Evolutionary conservation across 2,113 vertebrate species (phyloP).

Genomic region (Sorex fumeus): DNA sequence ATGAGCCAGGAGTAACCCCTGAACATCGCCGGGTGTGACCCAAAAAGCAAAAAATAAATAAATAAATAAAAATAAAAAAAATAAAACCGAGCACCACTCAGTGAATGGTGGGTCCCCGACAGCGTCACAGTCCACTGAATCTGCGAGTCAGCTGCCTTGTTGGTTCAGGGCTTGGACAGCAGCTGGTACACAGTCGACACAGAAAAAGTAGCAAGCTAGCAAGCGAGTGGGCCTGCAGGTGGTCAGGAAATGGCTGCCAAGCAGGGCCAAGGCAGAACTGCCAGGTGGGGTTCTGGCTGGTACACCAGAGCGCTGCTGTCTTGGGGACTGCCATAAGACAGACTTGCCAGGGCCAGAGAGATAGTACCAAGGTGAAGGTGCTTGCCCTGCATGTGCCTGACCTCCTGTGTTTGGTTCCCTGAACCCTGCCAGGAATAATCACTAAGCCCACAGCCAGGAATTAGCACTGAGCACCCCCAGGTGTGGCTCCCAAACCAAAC

Average conservation of each 20-base stretch:
- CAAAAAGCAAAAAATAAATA: too few relatives aligned
- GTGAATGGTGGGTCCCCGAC: background rate
- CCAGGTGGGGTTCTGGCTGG: background rate
- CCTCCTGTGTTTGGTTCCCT: background rate
- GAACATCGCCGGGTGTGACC: too few relatives aligned
- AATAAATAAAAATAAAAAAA: too few relatives aligned
- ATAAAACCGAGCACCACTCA: conserved; percentile 20
- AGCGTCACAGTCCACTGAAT: background rate
- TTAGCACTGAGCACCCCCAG: too few relatives aligned
- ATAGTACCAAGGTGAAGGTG: too few relatives aligned
- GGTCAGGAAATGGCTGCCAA: background rate
- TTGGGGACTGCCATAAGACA: background rate
- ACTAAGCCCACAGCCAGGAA: too few relatives aligned
- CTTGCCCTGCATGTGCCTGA: too few relatives aligned
- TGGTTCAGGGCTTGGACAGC: background rate
- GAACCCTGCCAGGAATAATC: too few relatives aligned
- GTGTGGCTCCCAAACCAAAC: too few relatives aligned
- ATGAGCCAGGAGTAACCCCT: too few relatives aligned
- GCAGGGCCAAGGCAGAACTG: background rate
- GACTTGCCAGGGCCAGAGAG: background rate
- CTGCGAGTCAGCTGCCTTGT: conserved; percentile 4
- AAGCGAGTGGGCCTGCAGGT: background rate
- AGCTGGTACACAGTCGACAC: background rate
- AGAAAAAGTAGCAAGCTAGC: background rate
- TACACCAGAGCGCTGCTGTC: background rate